Conservation (phyloP, 2,113 vertebrate species). For the Chaenocephalus aceratus region DNA sequence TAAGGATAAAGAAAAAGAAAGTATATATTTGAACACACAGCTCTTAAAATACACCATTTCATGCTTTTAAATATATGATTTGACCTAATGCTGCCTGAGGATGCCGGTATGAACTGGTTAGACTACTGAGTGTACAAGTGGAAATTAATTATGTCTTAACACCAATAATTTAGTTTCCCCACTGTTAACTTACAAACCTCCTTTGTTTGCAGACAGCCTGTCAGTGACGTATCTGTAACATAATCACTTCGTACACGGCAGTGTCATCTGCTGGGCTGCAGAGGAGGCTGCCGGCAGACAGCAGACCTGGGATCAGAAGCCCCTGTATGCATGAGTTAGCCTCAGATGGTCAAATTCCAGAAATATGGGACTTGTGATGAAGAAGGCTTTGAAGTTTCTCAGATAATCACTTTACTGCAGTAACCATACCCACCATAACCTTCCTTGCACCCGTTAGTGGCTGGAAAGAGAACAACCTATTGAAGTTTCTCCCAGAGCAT, state of each 20-base stretch:
- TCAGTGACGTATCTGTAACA: slow-evolving; percentile 61
- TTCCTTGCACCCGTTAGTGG: neutral
- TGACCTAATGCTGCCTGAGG: neutral
- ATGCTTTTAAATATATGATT: neutral
- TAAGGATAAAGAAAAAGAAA: slow-evolving; percentile 40
- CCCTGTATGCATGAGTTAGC: slow-evolving; percentile 51
- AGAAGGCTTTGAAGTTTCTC: neutral
- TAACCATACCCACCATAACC: no score
- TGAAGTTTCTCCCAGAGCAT: neutral
- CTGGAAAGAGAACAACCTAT: neutral
- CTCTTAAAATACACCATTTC: neutral
- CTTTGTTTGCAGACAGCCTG: slow-evolving; percentile 50
- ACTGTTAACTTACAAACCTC: slow-evolving; percentile 40
- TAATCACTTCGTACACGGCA: slow-evolving; percentile 49
- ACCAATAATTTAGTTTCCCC: slow-evolving; percentile 23
- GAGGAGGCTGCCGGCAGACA: slow-evolving; percentile 57
- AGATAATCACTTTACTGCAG: neutral
- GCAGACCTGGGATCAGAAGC: slow-evolving; percentile 49
- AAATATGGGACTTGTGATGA: neutral
- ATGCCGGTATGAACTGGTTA: neutral
- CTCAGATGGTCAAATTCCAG: slow-evolving; percentile 25
- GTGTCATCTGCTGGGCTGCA: slow-evolving; percentile 62
- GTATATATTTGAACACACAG: neutral
- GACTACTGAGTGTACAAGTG: slow-evolving; percentile 11
- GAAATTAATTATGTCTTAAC: slow-evolving; percentile 26